Base-by-base conservation (phyloP, 23 tunicate genomes). In the Clavelina lepadiformis region DNA sequence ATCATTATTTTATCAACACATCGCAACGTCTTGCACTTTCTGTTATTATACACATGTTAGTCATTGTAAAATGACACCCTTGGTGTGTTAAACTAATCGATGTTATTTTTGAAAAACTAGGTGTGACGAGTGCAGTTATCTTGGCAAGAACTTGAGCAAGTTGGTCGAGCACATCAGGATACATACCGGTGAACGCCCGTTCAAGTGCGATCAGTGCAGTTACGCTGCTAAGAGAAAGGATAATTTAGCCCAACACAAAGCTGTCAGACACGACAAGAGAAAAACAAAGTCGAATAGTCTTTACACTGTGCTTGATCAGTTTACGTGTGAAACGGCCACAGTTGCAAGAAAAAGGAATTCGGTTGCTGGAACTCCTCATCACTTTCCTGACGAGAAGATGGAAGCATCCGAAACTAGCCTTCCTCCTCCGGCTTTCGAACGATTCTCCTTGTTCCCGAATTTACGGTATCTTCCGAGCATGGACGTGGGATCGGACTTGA, bases 101-200 rank as follows among this genome's bases (percentile, higher is more conserved):
- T 54, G 60, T n/a, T 22, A 15, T 11, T 22, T n/a, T 15, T 54
- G 8, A 54, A 54, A 54, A 18, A 54, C 15, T n/a, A 89, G 97
- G 51, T 89, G 97, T 75, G 78, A 69, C 61, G 73, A 69, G 52
- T 89, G 97, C 66, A 82, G 46, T 54, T 89, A 89, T 58, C 78
- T 85, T 31, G 97, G 97, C 28, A 89, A 81, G 63, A 89, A 89
- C 63, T 49, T 89, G 23, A 89, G 97, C 89, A 89, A 89, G 60
- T 28, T 89, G 79, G 81, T 89, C 2, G 97, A 89, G 55, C 97
- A 89, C 70, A 89, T 89, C 50, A 79, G 97, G 6, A 89, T 78
- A n/a, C 97, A 89, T 63, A 89, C 97, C 13, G 97, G 97, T 15
- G 97, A 89, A 63, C 76, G 97, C 15, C 97, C 97, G 28, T 89